These are phyloP conservation scores for Epinephelus moara DNA, from an alignment of 2,113 vertebrate species.

Conservation along the genomic window DNA sequence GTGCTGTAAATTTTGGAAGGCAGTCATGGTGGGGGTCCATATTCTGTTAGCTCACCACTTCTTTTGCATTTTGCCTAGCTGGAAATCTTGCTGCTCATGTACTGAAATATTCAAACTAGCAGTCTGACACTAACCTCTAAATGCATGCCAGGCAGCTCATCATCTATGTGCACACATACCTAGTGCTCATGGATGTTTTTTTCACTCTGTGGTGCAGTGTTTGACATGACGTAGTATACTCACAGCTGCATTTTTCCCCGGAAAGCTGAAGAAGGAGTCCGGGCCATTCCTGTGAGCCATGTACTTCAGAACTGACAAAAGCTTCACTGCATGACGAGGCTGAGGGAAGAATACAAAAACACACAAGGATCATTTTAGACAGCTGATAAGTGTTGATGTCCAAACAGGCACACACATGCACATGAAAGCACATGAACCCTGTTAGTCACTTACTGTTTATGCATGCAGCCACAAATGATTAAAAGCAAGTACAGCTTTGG, in stretches of 20 bases:
- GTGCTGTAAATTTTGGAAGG: neutral
- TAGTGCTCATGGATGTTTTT: neutral
- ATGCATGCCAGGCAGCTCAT: neutral
- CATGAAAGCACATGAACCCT: neutral
- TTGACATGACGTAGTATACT: constrained; percentile 64
- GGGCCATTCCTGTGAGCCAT: constrained; percentile 96
- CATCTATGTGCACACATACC: neutral
- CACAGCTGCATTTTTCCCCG: constrained; percentile 98
- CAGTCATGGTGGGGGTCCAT: neutral
- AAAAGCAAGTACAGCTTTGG: neutral
- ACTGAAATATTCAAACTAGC: neutral
- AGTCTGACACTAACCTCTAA: neutral
- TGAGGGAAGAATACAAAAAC: constrained; percentile 62
- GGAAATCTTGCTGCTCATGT: neutral
- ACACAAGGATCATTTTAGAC: constrained; percentile 53
- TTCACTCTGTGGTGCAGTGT: neutral
- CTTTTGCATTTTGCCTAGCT: neutral
- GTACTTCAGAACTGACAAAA: constrained; percentile 95
- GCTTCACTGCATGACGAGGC: constrained; percentile 96
- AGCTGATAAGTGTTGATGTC: neutral
- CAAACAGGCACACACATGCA: constrained; percentile 2
- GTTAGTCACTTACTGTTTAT: constrained; percentile 9
- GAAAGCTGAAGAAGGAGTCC: constrained; percentile 98
- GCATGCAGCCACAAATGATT: neutral
- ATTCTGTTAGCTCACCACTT: neutral